Base-by-base conservation (phyloP, 2,113 vertebrate species). In the Xenopus borealis region DNA sequence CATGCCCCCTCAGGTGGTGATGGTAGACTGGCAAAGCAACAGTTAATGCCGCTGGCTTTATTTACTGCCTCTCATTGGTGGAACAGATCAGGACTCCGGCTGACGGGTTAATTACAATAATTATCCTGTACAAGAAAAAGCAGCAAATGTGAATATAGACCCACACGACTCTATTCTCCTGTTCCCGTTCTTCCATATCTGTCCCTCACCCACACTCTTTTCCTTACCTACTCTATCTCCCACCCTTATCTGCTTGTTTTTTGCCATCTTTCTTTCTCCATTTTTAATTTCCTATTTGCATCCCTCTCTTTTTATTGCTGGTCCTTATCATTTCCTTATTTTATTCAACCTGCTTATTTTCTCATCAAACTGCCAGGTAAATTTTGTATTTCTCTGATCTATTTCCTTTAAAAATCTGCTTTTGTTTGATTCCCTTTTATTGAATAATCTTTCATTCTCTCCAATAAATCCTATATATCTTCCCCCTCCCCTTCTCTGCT, bases 101-200 rank as follows among this genome's bases (percentile, higher is more conserved):
- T 72, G 77, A 72, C 40, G 57, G 55, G 64, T 67, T 78, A 72
- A 78, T 78, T 78, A 69, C 77, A 68, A 64, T 72, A 67, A 78
- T 72, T 78, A 78, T 69, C 65, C 71, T 63, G 70, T 78, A 66
- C 58, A 73, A 72, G 73, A 69, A 76, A 76, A 76, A 76, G 66
- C 73, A 76, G 73, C 33, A 46, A 44, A 17, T 75, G 72, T 75
- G 72, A 75, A 62, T 76, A 69, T 55, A 76, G 66, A 62, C 44
- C 59, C 73, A 62, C 61, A 76, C 57, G 19, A 59, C 66, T 76
- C 62, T 33, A 63, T 62, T 63, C 57, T 68, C 16, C 13, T 52
- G 45, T 61, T 71, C 78, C 66, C 75, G 0, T 12, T 3, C 62
- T 69, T 66, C 66, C 77, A 30, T n/a, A 68, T 65, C 52, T 62